Base-by-base conservation (phyloP, 2,113 vertebrate species). In the Syrmaticus mikado region DNA sequence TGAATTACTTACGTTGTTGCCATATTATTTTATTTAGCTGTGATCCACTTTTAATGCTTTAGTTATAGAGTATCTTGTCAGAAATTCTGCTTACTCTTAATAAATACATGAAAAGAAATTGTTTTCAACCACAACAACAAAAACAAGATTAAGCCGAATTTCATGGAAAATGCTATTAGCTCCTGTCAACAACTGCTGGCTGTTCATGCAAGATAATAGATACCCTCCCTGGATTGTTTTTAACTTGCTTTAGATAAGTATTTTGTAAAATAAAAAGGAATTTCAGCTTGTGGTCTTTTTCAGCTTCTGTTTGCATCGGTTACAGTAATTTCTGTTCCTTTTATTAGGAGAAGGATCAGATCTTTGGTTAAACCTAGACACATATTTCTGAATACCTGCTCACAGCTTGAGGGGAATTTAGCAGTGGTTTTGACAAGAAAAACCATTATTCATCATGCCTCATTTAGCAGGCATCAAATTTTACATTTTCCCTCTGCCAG, bases 391-490 rank as follows among this genome's bases (percentile, higher is more conserved):
- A 87, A 85, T 91, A 93, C 52, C 57, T 3, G 2, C 85, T 88
- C 1, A 0, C 87, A 90, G 90, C 93, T 95, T 84, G 87, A 94
- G 82, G 91, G 82, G 80, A 90, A 91, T 94, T 57, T 92, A 83
- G 68, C 87, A 67, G 82, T 83, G 87, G 68, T 80, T 97, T 92
- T 96, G 93, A 96, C 82, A 93, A 86, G 93, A 85, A 94, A 96
- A 95, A 75, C 79, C 91, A 92, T 97, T 94, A 94, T 93, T 96
- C 94, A 96, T 94, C 95, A 87, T 92, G 93, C 87, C 90, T 97
- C 95, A 95, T 97, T 97, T 95, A 95, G 82, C 94, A 95, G 91
- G 87, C 91, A 95, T 94, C 95, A 94, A 87, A 88, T 94, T 87
- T 92, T 95, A 96, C 91, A 78, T 94, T 92, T 95, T 95, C 73